These are phyloP conservation scores for Nasonia giraulti DNA, from an alignment of 1,140 invertebrate genomes.

Conservation along the genomic window DNA sequence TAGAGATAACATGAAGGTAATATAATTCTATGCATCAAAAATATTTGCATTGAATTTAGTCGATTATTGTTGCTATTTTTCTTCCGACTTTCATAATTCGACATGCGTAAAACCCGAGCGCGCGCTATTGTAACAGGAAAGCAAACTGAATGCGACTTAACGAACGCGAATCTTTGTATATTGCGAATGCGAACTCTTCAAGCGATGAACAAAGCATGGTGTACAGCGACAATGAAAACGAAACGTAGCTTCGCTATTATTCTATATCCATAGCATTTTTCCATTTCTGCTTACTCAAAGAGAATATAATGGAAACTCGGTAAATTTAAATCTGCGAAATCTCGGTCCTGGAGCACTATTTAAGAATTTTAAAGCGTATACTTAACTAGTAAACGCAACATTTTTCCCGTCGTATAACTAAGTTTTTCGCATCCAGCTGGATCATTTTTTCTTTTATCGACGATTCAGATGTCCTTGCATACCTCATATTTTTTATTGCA, in stretches of 20 bases:
- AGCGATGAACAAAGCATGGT: conserved; percentile 43
- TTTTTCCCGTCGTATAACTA: not conserved
- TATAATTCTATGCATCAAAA: not conserved
- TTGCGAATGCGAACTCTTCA: conserved; percentile 41
- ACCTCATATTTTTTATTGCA: not conserved
- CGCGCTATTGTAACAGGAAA: conserved; percentile 28
- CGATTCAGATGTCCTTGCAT: conserved; percentile 26
- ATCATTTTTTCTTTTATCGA: conserved; percentile 34
- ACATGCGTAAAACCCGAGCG: conserved; percentile 32
- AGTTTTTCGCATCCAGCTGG: not conserved
- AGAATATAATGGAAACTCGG: not conserved
- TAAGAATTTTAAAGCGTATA: not conserved
- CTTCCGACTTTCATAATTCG: not conserved
- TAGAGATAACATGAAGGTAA: no score
- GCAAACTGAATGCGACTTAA: conserved; percentile 23
- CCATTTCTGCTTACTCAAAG: not conserved
- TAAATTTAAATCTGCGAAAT: not conserved
- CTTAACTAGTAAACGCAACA: not conserved
- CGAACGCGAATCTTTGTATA: conserved; percentile 37
- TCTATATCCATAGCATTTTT: not conserved
- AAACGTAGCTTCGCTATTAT: not conserved
- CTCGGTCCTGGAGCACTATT: not conserved
- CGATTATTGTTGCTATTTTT: conserved; percentile 38
- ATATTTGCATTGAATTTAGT: not conserved
- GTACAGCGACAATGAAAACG: conserved; percentile 14